These are phyloP conservation scores for Plecturocebus donacophilus DNA, from an alignment of 2,113 vertebrate genomes.

Conservation along the genomic window DNA sequence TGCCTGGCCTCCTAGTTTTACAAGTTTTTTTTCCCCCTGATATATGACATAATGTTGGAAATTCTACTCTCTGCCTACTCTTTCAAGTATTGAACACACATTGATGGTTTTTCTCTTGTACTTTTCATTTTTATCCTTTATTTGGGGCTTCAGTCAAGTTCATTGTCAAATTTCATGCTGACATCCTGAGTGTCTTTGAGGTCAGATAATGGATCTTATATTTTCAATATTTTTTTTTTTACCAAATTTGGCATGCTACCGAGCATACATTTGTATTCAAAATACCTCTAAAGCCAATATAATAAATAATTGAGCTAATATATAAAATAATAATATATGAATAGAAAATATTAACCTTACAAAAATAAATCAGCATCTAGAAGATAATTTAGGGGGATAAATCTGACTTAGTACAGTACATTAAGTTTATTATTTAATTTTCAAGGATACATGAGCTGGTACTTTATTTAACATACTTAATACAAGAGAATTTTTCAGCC, in stretches of 20 bases:
- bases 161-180: background rate
- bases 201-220: background rate
- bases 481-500: slow-evolving; percentile 34
- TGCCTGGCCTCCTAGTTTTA: too few relatives aligned
- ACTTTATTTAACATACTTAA: slow-evolving; percentile 36
- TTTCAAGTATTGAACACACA: background rate
- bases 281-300: background rate
- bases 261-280: background rate
- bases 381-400: background rate
- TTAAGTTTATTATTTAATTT: slow-evolving; percentile 41
- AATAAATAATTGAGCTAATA: background rate
- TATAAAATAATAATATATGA: slow-evolving; percentile 13
- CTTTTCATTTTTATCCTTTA: background rate
- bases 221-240: background rate
- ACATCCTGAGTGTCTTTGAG: background rate
- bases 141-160: background rate
- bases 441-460: slow-evolving; percentile 4
- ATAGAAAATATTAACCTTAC: background rate
- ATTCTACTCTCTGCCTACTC: background rate
- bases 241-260: background rate
- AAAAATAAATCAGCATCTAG: slow-evolving; percentile 14
- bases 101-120: background rate
- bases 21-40: background rate
- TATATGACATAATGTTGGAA: slow-evolving; percentile 30
- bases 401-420: background rate